These are phyloP conservation scores for Aphelenchoides avenae DNA, from an alignment of 1,140 invertebrate species.

Conservation along the genomic window DNA sequence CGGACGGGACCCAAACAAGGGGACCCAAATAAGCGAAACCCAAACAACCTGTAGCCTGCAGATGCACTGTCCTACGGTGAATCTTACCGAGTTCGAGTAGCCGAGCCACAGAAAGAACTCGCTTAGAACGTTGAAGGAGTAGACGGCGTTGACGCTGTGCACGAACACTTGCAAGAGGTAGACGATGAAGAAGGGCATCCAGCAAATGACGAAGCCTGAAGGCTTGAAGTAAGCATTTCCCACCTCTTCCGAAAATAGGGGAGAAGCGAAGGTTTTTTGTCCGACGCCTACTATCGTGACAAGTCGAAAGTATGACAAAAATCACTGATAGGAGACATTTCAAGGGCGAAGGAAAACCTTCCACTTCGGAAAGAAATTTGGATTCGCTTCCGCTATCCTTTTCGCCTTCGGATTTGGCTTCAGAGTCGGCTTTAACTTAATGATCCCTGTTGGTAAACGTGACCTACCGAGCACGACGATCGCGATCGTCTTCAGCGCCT, in stretches of 20 bases:
- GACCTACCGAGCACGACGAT: constrained; percentile 62
- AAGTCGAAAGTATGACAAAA: not conserved
- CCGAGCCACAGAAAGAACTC: constrained; percentile 62
- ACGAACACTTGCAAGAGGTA: constrained; percentile 61
- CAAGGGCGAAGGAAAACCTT: not conserved
- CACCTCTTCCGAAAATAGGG: too few species aligned
- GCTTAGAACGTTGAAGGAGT: constrained; percentile 45
- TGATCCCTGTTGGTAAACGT: not conserved
- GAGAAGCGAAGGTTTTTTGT: constrained; percentile 18
- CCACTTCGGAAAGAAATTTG: not conserved
- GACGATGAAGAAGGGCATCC: constrained; percentile 64
- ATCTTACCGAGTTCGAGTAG: constrained; percentile 61
- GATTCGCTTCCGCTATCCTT: not conserved
- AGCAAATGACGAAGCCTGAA: constrained; percentile 62
- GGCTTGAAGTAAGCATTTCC: too few species aligned
- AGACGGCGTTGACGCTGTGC: constrained; percentile 42
- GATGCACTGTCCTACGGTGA: not conserved
- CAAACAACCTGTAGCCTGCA: not conserved
- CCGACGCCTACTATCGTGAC: not conserved
- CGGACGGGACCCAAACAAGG: too few species aligned
- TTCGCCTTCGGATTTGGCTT: not conserved
- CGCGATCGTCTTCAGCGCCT: constrained; percentile 63
- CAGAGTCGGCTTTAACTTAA: not conserved
- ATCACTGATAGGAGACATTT: not conserved
- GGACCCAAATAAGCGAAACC: not conserved